Percentiles rank a stretch among this genome's conserved stretches.
phyloP scores from a whole-genome alignment of 2,797 vertebrate species.

The Denticeps clupeoides region DNA sequence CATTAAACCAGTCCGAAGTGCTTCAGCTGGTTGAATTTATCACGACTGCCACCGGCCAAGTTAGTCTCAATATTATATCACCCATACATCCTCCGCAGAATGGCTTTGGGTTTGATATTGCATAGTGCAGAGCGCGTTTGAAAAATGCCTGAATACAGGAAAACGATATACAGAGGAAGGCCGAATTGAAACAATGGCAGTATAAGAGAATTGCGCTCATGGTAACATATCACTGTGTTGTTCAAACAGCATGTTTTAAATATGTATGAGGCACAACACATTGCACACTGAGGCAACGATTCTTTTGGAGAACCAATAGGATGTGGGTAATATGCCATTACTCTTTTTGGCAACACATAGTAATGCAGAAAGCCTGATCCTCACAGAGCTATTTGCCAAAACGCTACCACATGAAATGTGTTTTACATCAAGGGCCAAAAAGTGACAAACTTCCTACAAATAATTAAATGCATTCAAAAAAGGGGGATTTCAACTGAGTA shows the following conservation, averaged over 20 bases:
- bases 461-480: too few relatives aligned
- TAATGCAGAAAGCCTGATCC: background rate
- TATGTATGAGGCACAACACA: constrained; percentile 46
- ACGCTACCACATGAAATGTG: too few relatives aligned
- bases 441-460: too few relatives aligned
- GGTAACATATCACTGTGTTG: constrained; percentile 17
- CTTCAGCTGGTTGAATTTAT: constrained; percentile 18
- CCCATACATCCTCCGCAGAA: background rate
- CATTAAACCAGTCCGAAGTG: constrained; percentile 6
- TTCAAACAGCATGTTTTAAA: constrained; percentile 41
- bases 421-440: too few relatives aligned
- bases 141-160: constrained; percentile 31
- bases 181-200: constrained; percentile 44
- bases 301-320: constrained; percentile 27
- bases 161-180: constrained; percentile 38
- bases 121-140: constrained; percentile 3
- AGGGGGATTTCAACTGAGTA: too few relatives aligned
- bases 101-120: background rate
- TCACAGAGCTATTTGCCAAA: background rate
- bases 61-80: constrained; percentile 16
- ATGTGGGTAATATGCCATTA: constrained; percentile 25
- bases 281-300: constrained; percentile 29
- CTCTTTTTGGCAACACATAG: background rate
- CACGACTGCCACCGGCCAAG: constrained; percentile 17
- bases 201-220: constrained; percentile 40